phyloP scores from a whole-genome alignment of 2,888 invertebrate species.

The Chloroclystis v-ata region DNA sequence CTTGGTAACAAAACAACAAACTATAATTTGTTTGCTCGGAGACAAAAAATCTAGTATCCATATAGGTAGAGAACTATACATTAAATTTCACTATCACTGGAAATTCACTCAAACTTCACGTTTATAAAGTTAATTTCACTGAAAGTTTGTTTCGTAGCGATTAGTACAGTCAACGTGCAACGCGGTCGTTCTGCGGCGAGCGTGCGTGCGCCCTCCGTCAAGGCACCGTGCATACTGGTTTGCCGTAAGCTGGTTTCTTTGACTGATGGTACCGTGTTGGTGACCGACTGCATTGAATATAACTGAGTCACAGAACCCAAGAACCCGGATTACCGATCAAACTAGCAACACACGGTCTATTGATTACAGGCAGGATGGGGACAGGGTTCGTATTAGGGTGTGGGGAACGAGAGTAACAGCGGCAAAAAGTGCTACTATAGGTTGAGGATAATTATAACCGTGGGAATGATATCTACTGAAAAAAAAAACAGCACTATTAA shows the following conservation, averaged over 20 bases:
- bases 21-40: conserved; percentile 57
- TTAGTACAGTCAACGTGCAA: conserved; percentile 46
- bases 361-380: conserved; percentile 51
- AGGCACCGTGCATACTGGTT: conserved; percentile 56
- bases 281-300: conserved; percentile 54
- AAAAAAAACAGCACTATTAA: conserved; percentile 6
- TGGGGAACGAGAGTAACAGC: conserved; percentile 26
- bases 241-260: conserved; percentile 28
- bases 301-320: conserved; percentile 65
- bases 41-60: conserved; percentile 46
- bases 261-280: conserved; percentile 46
- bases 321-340: conserved; percentile 62
- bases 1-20: conserved; percentile 72
- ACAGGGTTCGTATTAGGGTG: conserved; percentile 42
- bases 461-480: conserved; percentile 7
- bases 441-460: conserved; percentile 10
- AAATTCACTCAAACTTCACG: conserved; percentile 45
- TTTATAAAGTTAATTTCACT: conserved; percentile 53
- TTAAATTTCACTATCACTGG: conserved; percentile 45
- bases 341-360: conserved; percentile 56
- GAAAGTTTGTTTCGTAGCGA: conserved; percentile 51
- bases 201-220: conserved; percentile 55
- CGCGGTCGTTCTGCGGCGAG: conserved; percentile 32
- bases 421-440: conserved; percentile 17
- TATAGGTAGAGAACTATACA: conserved; percentile 48